Percentiles rank a stretch among this genome's conserved stretches.
These are phyloP conservation scores for Plectrocnemia conspersa DNA, from an alignment of 1,140 invertebrate genomes.

Conservation along the genomic window DNA sequence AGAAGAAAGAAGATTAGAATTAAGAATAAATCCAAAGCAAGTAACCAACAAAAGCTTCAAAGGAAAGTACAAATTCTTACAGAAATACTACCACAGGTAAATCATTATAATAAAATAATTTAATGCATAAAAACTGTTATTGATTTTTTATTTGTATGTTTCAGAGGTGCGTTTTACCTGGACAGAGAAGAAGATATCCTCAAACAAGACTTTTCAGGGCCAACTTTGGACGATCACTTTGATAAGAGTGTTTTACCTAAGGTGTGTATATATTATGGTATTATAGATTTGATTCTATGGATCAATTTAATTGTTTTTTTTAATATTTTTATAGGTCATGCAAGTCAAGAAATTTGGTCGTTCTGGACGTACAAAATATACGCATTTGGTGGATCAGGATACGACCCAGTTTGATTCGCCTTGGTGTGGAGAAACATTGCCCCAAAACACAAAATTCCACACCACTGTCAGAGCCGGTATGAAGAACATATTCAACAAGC, in stretches of 20 bases:
- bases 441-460: constrained; percentile 77
- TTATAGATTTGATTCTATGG: not conserved
- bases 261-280: constrained; percentile 37
- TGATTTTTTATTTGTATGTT: constrained; percentile 31
- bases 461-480: constrained; percentile 90
- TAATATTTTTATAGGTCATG: constrained; percentile 68
- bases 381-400: constrained; percentile 98
- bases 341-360: constrained; percentile 99
- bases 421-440: constrained; percentile 83
- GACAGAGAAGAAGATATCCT: constrained; percentile 91
- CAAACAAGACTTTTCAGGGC: constrained; percentile 93
- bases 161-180: constrained; percentile 93
- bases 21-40: constrained; percentile 86
- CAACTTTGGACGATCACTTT: constrained; percentile 98
- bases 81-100: constrained; percentile 95
- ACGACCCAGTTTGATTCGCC: constrained; percentile 97
- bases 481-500: constrained; percentile 89
- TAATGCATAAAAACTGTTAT: not conserved
- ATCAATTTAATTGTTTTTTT: not conserved
- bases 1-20: constrained; percentile 87
- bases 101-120: not conserved
- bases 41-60: constrained; percentile 94
- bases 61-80: constrained; percentile 99
- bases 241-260: constrained; percentile 98
- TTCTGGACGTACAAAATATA: constrained; percentile 97